phyloP scores from a whole-genome alignment of 2,797 vertebrate species.

The Microctenopoma lineatum region DNA sequence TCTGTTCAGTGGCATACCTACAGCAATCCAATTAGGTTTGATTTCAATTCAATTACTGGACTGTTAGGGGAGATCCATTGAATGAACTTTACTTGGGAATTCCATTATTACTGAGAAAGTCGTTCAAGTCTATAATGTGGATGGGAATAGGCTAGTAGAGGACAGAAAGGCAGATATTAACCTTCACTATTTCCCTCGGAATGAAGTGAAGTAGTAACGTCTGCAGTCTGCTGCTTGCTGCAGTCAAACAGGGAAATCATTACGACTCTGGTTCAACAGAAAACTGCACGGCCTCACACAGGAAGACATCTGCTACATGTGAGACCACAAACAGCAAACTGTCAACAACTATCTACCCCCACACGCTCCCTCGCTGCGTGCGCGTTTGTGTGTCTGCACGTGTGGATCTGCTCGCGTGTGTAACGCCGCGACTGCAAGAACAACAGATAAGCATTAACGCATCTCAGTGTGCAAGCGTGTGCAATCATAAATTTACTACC shows the following conservation, averaged over 20 bases:
- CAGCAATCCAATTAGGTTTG: slow-evolving; percentile 80
- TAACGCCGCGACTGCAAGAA: slow-evolving; percentile 44
- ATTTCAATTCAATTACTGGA: slow-evolving; percentile 80
- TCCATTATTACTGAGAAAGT: slow-evolving; percentile 72
- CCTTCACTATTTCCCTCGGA: slow-evolving; percentile 29
- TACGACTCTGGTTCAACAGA: slow-evolving; percentile 54
- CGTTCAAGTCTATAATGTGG: slow-evolving; percentile 64
- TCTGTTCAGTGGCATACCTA: slow-evolving; percentile 75
- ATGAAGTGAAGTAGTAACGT: slow-evolving; percentile 50
- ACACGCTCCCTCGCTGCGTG: slow-evolving; percentile 37
- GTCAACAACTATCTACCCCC: slow-evolving; percentile 73
- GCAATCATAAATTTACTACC: slow-evolving; percentile 54
- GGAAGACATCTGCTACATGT: slow-evolving; percentile 78
- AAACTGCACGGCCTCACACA: slow-evolving; percentile 68
- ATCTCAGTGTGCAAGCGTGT: slow-evolving; percentile 35
- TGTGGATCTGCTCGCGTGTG: slow-evolving; percentile 22
- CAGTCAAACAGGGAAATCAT: slow-evolving; percentile 59
- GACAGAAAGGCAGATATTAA: slow-evolving; percentile 44
- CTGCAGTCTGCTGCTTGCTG: slow-evolving; percentile 23
- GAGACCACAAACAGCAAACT: slow-evolving; percentile 79
- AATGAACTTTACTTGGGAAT: slow-evolving; percentile 79
- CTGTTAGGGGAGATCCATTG: slow-evolving; percentile 69
- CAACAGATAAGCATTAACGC: slow-evolving; percentile 64
- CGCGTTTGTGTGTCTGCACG: slow-evolving; percentile 12
- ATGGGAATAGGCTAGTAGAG: slow-evolving; percentile 41